These are phyloP conservation scores for Tachypleus tridentatus DNA, from an alignment of 1,140 invertebrate species.

Conservation along the genomic window DNA sequence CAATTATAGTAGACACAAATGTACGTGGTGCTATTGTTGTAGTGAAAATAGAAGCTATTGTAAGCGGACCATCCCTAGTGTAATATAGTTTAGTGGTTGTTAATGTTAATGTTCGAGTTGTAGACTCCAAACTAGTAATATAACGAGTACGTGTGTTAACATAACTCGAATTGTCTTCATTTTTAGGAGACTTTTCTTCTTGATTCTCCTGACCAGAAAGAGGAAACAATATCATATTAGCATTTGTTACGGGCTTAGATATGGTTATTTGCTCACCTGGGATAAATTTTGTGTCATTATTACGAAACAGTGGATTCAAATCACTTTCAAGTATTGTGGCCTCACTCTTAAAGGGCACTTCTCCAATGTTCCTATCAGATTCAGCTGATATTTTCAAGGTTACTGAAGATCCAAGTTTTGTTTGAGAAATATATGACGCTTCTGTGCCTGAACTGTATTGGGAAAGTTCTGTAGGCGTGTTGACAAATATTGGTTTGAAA, in stretches of 20 bases:
- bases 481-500: too few relatives aligned
- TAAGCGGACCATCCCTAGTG: conserved; percentile 24
- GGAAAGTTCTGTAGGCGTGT: too few relatives aligned
- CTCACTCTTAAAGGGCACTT: neutral
- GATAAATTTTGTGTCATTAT: conserved; percentile 12
- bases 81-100: conserved; percentile 27
- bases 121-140: conserved; percentile 24
- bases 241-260: conserved; percentile 9
- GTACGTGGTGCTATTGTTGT: conserved; percentile 26
- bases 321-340: neutral
- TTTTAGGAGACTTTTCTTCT: neutral
- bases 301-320: neutral
- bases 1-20: conserved; percentile 26
- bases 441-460: neutral
- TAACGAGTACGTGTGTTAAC: conserved; percentile 16
- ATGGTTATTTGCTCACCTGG: conserved; percentile 14
- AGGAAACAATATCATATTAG: conserved; percentile 14
- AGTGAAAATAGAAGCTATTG: conserved; percentile 26
- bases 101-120: conserved; percentile 22
- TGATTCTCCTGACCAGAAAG: neutral
- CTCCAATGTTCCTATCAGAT: neutral
- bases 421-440: conserved; percentile 18
- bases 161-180: too few relatives aligned
- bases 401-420: conserved; percentile 21
- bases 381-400: conserved; percentile 7